Conservation (phyloP, 1,140 invertebrate species). For the Papilio dardanus region DNA sequence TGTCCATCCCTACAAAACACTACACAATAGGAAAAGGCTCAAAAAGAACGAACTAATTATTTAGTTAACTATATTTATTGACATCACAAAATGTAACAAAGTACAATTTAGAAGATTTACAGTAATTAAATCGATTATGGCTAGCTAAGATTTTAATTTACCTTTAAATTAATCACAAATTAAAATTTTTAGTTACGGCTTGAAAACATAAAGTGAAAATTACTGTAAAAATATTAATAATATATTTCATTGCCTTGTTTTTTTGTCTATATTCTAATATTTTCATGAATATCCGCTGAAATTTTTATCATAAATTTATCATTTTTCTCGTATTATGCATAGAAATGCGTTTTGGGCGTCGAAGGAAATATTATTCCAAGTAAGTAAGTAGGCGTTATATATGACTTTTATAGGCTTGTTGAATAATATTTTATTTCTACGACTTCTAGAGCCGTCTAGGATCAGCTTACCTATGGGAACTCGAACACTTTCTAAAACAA, state of each 20-base stretch:
- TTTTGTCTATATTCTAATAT: conserved; percentile 14
- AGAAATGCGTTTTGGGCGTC: conserved; percentile 69
- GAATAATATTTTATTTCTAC: conserved; percentile 81
- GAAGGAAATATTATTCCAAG: conserved; percentile 78
- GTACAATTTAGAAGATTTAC: neutral
- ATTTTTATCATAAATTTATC: conserved; percentile 67
- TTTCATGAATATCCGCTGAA: conserved; percentile 39
- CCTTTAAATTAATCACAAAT: neutral
- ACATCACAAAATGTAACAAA: too few species aligned
- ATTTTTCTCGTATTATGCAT: conserved; percentile 68
- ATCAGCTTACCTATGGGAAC: neutral
- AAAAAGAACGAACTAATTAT: neutral
- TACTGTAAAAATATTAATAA: neutral
- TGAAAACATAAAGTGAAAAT: neutral
- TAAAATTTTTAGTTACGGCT: neutral
- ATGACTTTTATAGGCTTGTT: conserved; percentile 76
- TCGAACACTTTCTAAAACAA: conserved; percentile 5
- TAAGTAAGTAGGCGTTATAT: conserved; percentile 78
- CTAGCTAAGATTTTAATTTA: neutral
- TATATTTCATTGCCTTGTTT: neutral
- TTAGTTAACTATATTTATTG: too few species aligned
- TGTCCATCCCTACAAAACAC: too few species aligned
- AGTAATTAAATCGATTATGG: neutral
- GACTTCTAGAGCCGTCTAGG: conserved; percentile 56
- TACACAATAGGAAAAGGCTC: too few species aligned